Base-by-base conservation (phyloP, 2,888 invertebrate genomes). In the Lepidonotus clava region DNA sequence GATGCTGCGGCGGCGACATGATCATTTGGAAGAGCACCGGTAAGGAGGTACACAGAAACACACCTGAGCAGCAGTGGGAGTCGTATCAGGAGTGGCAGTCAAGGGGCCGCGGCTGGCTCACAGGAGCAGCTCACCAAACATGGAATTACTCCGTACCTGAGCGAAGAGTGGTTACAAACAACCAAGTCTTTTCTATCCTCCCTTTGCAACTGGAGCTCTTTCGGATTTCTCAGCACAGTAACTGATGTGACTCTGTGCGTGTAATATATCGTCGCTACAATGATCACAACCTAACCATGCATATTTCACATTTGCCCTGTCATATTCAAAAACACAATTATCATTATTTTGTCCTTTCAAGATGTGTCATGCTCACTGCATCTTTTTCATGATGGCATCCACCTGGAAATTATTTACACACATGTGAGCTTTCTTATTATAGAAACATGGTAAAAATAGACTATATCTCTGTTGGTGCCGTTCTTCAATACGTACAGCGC, bases 11-110 rank as follows among this genome's bases (percentile, higher is more conserved):
- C n/a, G 14, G 71, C n/a, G 11, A 11, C 71, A 36, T 71, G 18
- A 36, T 71, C n/a, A 36, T 21, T 2, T 36, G 71, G 71, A 71
- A 71, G 71, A 71, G 71, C 71, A 71, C 71, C 71, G 36, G n/a
- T 71, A 38, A 21, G 6, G 38, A 34, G 71, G 71, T 71, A 18
- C n/a, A n/a, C 38, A 71, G 11, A 71, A 34, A 71, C 18, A 38
- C 38, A 34, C 8, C 46, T 46, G 46, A 46, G 71, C 71, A 71
- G 71, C 46, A 11, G 71, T 36, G 8, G 61, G 61, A 71, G 56
- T 21, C 21, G 71, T 21, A 34, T n/a, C 71, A 14, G 2, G 36
- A 34, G 36, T 71, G 36, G n/a, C 11, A n/a, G 18, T 11, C 46
- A 46, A 8, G 8, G 46, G 18, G 18, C 46, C 8, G 46, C 46